Base-by-base conservation (phyloP, 2,797 vertebrate species). In the Rhadinocentrus ornatus region DNA sequence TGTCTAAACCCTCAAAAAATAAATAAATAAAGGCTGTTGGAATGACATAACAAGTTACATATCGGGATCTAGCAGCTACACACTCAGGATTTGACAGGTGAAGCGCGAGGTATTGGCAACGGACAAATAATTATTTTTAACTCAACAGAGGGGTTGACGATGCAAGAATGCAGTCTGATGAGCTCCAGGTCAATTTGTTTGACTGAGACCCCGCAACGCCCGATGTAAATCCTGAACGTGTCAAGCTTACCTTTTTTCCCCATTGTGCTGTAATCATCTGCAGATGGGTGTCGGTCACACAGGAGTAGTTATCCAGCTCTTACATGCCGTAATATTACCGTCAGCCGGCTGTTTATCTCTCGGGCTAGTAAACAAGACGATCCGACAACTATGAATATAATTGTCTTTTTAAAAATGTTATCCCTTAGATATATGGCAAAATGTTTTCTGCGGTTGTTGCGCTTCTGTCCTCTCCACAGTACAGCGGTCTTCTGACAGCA, bases 301-400 rank as follows among this genome's bases (percentile, higher is more conserved):
- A 46, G 77, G 73, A 73, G 86, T 80, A 90, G 86, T 90, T 92
- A 90, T 93, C 91, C 91, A 83, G 86, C 79, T 88, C 85, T 78
- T 88, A 82, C 89, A 90, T 89, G 88, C 78, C 80, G 77, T 66
- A 34, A 73, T 64, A 76, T 71, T 80, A 58, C 81, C 71, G 86
- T 82, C 83, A 85, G 32, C 81, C 75, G 67, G 82, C 80, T 68
- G 82, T 58, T 69, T 55, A 26, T 85, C 62, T 74, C 56, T 71
- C 77, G 61, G 72, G 37, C 77, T 86, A 84, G 85, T 85, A 89
- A 90, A 91, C 84, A 86, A 88, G 50, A 78, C 72, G 80, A 22
- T 73, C 79, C 82, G 52, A 70, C 48, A 63, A 52, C 35, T 48
- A 62, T 35, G 77, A 65, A 75, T 71, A 52, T 41, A 57, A 69